phyloP scores from a whole-genome alignment of 2,888 invertebrate species.

The Pocota personata region DNA sequence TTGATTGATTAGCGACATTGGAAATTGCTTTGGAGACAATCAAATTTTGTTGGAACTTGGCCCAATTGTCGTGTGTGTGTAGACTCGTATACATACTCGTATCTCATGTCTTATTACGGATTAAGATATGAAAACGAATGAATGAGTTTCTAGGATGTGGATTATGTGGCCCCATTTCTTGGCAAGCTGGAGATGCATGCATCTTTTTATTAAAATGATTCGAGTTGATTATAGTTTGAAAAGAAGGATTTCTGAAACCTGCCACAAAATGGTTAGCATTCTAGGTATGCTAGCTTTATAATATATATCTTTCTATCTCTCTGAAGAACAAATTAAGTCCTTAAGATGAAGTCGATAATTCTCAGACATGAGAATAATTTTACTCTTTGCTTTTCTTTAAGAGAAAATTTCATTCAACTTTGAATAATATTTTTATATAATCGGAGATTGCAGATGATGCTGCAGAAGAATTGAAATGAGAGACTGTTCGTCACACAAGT shows the following conservation, averaged over 20 bases:
- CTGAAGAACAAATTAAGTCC: background rate
- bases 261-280: background rate
- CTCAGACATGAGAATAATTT: no score
- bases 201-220: slow-evolving; percentile 2
- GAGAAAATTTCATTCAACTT: no score
- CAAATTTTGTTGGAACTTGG: slow-evolving; percentile 64
- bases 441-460: no score
- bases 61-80: slow-evolving; percentile 38
- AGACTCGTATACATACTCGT: background rate
- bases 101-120: slow-evolving; percentile 25
- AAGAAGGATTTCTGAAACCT: background rate
- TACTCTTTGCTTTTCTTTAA: no score
- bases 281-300: background rate
- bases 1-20: slow-evolving; percentile 73
- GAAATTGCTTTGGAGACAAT: slow-evolving; percentile 72
- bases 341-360: background rate
- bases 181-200: background rate
- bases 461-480: no score
- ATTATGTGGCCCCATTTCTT: background rate
- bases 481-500: no score
- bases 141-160: slow-evolving; percentile 4
- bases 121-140: slow-evolving; percentile 30
- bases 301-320: no score
- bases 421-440: no score
- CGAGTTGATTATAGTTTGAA: slow-evolving; percentile 11